Base-by-base conservation (phyloP, 2,888 invertebrate species). In the Aphidius colemani region DNA sequence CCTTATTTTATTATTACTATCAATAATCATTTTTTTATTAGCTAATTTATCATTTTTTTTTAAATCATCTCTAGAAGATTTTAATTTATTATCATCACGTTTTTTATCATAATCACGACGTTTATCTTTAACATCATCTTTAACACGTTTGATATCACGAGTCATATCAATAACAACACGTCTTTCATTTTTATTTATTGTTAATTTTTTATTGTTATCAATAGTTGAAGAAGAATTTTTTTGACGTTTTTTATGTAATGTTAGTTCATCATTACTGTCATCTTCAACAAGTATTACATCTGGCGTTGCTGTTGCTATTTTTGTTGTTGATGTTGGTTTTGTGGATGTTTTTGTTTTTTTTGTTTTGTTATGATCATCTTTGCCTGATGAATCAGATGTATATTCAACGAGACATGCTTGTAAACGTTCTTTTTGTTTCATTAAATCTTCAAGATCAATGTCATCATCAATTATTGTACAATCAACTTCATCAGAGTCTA, bases 401-500 rank as follows among this genome's bases (percentile, higher is more conserved):
- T 91, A 93, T 66, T 93, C 93, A 53, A 90, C 89, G 55, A 92
- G 83, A 45, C 91, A 86, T 48, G 93, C 93, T 83, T 94, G 94
- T 53, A 94, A 83, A 51, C 85, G 78, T 68, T 84, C 85, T 83
- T 95, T 95, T 79, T 95, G 94, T 74, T 90, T 90, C 94, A 95
- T 95, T 64, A 95, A 83, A 70, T 95, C 95, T 76, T 95, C 95
- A 41, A 95, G 83, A 78, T 95, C 94, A 72, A 94, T 88, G 74
- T 94, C 94, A 70, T 94, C 94, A 78, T 94, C 94, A 64, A 92
- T 90, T 64, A 91, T 87, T 7, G 87, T 87, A 64, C 93, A 87
- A 69, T 88, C 85, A 43, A 87, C 86, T 71, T 91, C 91, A 43
- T 82, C 82, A 0, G 82, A 82, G 71, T 82, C 82, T 53, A 82